Base-by-base conservation (phyloP, 2,888 invertebrate genomes). In the Arge pagana region DNA sequence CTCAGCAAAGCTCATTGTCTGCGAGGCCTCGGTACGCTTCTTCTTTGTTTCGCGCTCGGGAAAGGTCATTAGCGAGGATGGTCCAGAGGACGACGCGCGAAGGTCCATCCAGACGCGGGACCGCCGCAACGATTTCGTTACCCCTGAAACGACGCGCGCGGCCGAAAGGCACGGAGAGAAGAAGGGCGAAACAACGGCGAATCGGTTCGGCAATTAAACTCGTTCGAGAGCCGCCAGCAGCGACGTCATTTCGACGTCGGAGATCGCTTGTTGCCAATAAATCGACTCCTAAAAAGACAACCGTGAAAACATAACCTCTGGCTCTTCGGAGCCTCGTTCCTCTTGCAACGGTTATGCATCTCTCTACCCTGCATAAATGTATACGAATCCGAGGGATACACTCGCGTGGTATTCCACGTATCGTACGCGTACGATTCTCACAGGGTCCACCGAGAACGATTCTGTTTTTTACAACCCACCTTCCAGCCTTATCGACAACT, bases 281-380 rank as follows among this genome's bases (percentile, higher is more conserved):
- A 45, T 45, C 45, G 45, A n/a, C 23, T 31, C 45, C 45, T 45
- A 45, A 45, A 45, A 45, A 45, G 45, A 45, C 45, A 45, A 45
- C 45, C 45, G 45, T 45, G 45, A 45, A 45, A 45, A 45, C 45
- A 45, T 45, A 16, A 45, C 45, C 45, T 45, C 45, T 45, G 35
- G 45, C 45, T 45, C 35, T n/a, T 45, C 45, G 45, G 24, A 33
- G n/a, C 33, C 45, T 16, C 18, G 33, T n/a, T 35, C 21, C 15
- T 26, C 33, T n/a, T 30, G 23, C 31, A 23, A 21, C 31, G 45
- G 33, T 45, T 45, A 45, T 35, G n/a, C 28, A 26, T 26, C 8
- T 26, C 28, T 26, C 28, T 26, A n/a, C 28, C 28, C n/a, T 1
- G 8, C 28, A 3, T 26, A 26, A 26, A 10, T 16, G 15, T 3